phyloP scores from a whole-genome alignment of 2,113 vertebrate species.

The Nyctibius bracteatus region DNA sequence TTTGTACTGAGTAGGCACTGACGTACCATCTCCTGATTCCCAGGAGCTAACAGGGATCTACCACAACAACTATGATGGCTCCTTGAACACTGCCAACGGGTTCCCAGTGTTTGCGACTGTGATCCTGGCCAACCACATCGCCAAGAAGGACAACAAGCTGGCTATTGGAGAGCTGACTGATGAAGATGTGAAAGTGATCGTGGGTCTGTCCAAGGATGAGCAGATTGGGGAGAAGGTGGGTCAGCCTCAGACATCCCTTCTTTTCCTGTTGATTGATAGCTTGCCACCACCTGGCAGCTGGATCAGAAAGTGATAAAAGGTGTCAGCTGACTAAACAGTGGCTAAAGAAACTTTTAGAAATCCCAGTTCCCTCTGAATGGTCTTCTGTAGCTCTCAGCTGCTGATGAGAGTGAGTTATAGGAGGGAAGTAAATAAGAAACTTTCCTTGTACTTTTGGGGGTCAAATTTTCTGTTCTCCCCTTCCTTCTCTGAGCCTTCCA shows the following conservation, averaged over 20 bases:
- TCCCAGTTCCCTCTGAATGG: neutral
- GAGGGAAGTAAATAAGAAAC: neutral
- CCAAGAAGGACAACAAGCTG: conserved; percentile 86
- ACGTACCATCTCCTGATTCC: neutral
- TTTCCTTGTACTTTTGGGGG: neutral
- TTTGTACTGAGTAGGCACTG: neutral
- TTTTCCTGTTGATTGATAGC: neutral
- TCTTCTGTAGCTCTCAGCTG: neutral
- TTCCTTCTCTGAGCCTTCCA: neutral
- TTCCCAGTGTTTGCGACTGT: conserved; percentile 96
- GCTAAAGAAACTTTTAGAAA: neutral
- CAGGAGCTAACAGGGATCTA: conserved; percentile 97
- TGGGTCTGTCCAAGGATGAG: conserved; percentile 90
- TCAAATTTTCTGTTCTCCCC: neutral
- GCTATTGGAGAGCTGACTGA: conserved; percentile 92
- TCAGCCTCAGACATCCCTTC: neutral
- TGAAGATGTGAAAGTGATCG: conserved; percentile 91
- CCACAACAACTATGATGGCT: conserved; percentile 97
- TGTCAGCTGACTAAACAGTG: neutral
- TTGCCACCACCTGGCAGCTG: neutral
- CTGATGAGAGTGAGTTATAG: neutral
- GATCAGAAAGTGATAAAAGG: neutral
- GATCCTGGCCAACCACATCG: conserved; percentile 94
- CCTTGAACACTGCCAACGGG: conserved; percentile 91
- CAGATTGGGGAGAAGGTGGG: conserved; percentile 91